Evolutionary conservation across 2,113 vertebrate genomes (phyloP).

Genomic region (Oncorhynchus mykiss): DNA sequence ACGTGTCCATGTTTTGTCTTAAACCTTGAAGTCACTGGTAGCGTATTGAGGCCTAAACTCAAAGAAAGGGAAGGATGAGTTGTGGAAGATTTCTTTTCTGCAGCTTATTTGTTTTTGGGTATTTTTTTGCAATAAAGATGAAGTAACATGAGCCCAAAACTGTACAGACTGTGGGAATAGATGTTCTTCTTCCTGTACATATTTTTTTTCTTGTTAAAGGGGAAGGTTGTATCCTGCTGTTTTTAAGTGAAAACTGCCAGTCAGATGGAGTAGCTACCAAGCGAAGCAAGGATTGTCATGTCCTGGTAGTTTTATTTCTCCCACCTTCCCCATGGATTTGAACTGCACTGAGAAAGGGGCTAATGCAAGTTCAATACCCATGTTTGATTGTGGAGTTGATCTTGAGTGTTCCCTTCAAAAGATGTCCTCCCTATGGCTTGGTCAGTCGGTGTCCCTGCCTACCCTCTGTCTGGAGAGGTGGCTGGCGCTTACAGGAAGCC

Average conservation of each 20-base stretch:
- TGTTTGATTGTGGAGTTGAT: conserved; percentile 33
- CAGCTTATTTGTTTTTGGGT: conserved; percentile 33
- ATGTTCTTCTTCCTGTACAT: conserved; percentile 72
- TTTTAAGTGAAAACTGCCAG: conserved; percentile 26
- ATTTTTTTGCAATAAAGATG: conserved; percentile 57
- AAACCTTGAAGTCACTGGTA: conserved; percentile 56
- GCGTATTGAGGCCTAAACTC: conserved; percentile 42
- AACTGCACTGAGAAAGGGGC: conserved; percentile 42
- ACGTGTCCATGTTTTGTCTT: conserved; percentile 55
- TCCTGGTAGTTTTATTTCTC: conserved; percentile 24
- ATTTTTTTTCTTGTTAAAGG: conserved; percentile 44
- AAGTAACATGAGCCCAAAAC: conserved; percentile 71
- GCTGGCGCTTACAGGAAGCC: conserved; percentile 41
- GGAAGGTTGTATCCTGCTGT: conserved; percentile 47
- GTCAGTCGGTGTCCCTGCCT: not conserved
- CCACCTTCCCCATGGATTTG: not conserved
- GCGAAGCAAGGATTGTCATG: conserved; percentile 40
- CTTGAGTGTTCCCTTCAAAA: conserved; percentile 6
- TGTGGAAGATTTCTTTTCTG: conserved; percentile 48
- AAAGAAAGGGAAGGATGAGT: conserved; percentile 40
- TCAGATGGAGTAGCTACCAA: conserved; percentile 39
- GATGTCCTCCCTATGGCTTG: conserved; percentile 23
- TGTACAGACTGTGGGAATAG: conserved; percentile 75
- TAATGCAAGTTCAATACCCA: conserved; percentile 37
- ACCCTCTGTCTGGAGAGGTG: conserved; percentile 11